These are phyloP conservation scores for Emys orbicularis DNA, from an alignment of 2,797 vertebrate genomes.

Conservation along the genomic window DNA sequence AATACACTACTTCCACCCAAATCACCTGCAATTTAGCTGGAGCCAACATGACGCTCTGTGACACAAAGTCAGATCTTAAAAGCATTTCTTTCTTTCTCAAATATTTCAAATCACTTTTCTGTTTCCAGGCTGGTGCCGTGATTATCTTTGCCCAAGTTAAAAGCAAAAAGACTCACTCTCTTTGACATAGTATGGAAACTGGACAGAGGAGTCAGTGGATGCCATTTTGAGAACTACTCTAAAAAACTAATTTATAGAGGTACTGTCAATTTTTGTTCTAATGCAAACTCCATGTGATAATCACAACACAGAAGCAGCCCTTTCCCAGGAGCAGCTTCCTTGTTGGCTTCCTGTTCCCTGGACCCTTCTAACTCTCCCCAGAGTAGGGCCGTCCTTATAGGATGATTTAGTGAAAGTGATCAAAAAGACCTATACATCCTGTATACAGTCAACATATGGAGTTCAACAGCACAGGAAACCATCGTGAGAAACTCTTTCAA, in stretches of 20 bases:
- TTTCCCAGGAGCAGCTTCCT: neutral
- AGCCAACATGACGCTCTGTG: neutral
- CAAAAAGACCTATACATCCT: neutral
- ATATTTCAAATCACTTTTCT: neutral
- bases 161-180: neutral
- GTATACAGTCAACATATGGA: neutral
- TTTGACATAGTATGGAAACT: neutral
- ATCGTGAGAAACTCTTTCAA: neutral
- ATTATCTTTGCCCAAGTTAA: neutral
- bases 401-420: neutral
- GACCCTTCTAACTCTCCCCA: neutral
- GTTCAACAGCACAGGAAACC: neutral
- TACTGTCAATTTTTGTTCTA: neutral
- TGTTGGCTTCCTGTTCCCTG: neutral
- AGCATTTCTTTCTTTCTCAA: neutral
- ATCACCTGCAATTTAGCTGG: neutral
- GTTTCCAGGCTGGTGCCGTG: neutral
- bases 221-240: neutral
- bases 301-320: neutral
- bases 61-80: neutral
- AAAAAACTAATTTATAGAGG: neutral
- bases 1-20: neutral
- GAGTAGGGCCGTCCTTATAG: neutral
- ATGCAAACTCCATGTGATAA: neutral
- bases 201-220: neutral